Base-by-base conservation (phyloP, 2,113 vertebrate species). In the Microcebus murinus region DNA sequence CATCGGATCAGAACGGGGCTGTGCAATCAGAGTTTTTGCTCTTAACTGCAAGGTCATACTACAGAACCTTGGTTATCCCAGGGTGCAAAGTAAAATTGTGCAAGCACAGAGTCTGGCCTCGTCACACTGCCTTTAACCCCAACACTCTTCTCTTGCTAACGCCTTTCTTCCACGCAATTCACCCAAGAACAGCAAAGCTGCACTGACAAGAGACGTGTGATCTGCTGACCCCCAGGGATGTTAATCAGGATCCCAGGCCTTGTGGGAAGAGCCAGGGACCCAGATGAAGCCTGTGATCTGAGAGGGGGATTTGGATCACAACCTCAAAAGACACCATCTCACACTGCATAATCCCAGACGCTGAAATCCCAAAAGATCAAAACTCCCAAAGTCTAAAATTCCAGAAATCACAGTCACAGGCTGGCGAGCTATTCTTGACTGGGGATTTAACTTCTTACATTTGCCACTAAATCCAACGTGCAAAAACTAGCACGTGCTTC, bases 81-180 rank as follows among this genome's bases (percentile, higher is more conserved):
- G 85, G 68, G 57, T 1, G 13, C 45, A n/a, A 31, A 50, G 39
- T n/a, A 86, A 71, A 14, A 5, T 29, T 20, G 3, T 0, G 23
- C 5, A 0, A 87, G 70, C 31, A 36, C 65, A 45, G 0, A 0
- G 21, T 65, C 82, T 15, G 52, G 23, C 20, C 1, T 0, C 0
- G 1, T 8, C 34, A 45, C 25, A 31, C 42, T 0, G 5, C 67
- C 65, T 91, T n/a, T 48, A 87, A 48, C 2, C 1, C 0, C 2
- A 0, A 9, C 0, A 7, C 10, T 0, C 42, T 18, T 63, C 45
- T 59, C 36, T 71, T 13, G 0, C 17, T 0, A 0, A 39, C 15
- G 20, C 34, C 77, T 83, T 70, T 57, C 57, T n/a, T 31, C 21
- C 52, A 0, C 25, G 36, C 12, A 3, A 25, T 52, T 76, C 71